A percentile compares a stretch with the other conserved stretches of the same genome.
These are phyloP conservation scores for Capreolus pygargus DNA, from an alignment of 2,113 vertebrate genomes.

Conservation along the genomic window DNA sequence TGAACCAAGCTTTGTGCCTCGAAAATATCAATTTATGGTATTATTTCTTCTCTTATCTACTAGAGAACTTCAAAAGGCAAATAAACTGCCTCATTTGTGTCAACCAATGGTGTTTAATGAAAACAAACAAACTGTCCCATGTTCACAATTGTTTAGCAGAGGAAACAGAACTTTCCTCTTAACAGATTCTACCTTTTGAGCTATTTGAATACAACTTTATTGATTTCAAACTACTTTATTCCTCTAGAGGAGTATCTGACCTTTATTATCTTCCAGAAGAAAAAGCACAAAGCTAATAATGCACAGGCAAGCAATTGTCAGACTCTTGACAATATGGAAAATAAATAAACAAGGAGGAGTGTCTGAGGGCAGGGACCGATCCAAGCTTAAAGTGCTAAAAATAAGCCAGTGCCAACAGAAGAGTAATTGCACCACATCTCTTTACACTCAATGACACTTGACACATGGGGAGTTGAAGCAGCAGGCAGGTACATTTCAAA, in stretches of 20 bases:
- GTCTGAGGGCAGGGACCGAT: background rate
- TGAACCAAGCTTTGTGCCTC: background rate
- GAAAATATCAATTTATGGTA: background rate
- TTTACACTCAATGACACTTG: background rate
- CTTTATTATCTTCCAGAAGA: constrained; percentile 51
- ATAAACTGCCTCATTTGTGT: background rate
- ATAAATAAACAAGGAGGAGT: background rate
- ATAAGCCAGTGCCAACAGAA: constrained; percentile 18
- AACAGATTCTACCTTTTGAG: background rate
- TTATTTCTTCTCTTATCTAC: background rate
- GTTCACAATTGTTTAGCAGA: background rate
- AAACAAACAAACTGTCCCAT: background rate
- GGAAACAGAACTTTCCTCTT: background rate
- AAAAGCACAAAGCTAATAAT: constrained; percentile 43
- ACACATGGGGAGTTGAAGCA: background rate
- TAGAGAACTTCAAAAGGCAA: background rate
- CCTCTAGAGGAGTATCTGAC: constrained; percentile 17
- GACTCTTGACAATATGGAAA: constrained; percentile 13
- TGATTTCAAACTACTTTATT: constrained; percentile 33
- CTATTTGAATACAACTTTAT: constrained; percentile 44
- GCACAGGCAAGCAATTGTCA: constrained; percentile 2
- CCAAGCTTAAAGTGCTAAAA: constrained; percentile 25
- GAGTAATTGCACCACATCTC: background rate
- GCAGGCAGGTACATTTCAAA: background rate
- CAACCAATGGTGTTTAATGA: background rate